phyloP scores from a whole-genome alignment of 1,140 invertebrate genomes.

The Alviniconcha marisindica region DNA sequence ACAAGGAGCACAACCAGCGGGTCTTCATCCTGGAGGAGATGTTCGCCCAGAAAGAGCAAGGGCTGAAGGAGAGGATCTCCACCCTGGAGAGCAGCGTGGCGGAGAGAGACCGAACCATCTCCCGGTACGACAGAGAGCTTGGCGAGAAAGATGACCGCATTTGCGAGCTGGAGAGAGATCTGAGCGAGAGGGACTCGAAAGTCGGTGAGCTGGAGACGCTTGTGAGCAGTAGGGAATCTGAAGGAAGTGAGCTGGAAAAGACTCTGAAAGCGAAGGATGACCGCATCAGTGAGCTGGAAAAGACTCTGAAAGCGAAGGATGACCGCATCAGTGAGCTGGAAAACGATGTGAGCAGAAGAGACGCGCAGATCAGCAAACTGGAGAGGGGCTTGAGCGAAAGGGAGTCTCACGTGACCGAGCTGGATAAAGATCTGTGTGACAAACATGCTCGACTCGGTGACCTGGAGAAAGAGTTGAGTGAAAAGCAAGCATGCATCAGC shows the following conservation, averaged over 20 bases:
- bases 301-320: constrained; percentile 23
- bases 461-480: constrained; percentile 12
- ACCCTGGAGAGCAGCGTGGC: constrained; percentile 11
- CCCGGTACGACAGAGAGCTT: background rate
- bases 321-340: constrained; percentile 52
- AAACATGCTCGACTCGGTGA: background rate
- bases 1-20: constrained; percentile 33
- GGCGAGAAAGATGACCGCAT: constrained; percentile 13
- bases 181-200: background rate
- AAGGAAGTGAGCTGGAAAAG: constrained; percentile 17
- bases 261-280: constrained; percentile 18
- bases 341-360: constrained; percentile 32
- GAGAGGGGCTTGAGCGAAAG: constrained; percentile 21
- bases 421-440: constrained; percentile 46
- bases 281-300: constrained; percentile 39
- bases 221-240: background rate
- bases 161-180: background rate
- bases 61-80: constrained; percentile 20
- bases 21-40: constrained; percentile 35
- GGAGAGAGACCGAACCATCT: background rate
- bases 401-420: background rate
- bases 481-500: constrained; percentile 39
- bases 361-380: background rate
- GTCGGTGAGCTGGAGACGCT: background rate
- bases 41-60: constrained; percentile 49